Evolutionary conservation across 2,113 vertebrate species (phyloP).

Genomic region (Callorhinus ursinus): DNA sequence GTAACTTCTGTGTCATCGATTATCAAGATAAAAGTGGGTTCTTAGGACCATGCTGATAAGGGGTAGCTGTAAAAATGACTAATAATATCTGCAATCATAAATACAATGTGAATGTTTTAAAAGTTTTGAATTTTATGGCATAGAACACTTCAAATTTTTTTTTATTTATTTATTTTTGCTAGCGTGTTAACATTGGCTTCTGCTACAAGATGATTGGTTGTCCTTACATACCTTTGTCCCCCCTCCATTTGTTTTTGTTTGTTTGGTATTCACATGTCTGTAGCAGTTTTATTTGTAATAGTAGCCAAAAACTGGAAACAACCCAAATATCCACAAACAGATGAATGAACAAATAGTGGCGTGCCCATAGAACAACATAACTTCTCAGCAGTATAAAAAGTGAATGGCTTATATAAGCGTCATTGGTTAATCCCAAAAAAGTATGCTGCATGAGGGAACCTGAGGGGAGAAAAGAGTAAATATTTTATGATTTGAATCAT

Average conservation of each 20-base stretch:
- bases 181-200: neutral
- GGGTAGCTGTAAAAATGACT: slow-evolving; percentile 20
- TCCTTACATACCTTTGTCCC: neutral
- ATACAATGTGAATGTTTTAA: neutral
- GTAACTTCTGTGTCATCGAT: neutral
- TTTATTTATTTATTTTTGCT: neutral
- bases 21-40: slow-evolving; percentile 13
- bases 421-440: neutral
- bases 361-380: neutral
- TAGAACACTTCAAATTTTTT: neutral
- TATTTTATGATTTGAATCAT: neutral
- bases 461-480: neutral
- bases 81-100: neutral
- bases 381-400: neutral
- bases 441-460: neutral
- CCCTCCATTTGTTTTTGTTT: neutral
- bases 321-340: neutral
- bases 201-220: neutral
- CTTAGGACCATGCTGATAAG: neutral
- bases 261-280: neutral
- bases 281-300: neutral
- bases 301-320: slow-evolving; percentile 22
- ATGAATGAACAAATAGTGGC: neutral
- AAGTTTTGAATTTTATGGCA: neutral
- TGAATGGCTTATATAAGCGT: neutral